Evolutionary conservation across 2,113 vertebrate genomes (phyloP).

Genomic region (Ochotona curzoniae): DNA sequence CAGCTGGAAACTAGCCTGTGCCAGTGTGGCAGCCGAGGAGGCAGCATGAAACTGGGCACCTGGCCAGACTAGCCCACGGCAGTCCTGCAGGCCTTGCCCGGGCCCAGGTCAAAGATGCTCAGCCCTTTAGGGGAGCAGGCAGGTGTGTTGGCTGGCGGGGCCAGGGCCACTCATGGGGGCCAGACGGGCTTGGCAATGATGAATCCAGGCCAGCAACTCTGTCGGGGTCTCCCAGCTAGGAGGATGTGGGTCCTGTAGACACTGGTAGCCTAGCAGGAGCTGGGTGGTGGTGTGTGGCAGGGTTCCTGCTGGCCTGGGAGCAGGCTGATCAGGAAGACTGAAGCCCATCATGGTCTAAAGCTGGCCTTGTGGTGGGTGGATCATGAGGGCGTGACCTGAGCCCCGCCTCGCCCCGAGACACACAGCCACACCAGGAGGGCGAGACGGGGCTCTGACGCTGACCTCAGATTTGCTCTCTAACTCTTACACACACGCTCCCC

Average conservation of each 20-base stretch:
- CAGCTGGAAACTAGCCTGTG: not conserved
- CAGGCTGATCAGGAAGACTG: too few relatives aligned
- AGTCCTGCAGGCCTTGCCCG: not conserved
- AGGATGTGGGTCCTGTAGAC: not conserved
- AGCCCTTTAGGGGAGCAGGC: not conserved
- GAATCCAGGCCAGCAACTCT: not conserved
- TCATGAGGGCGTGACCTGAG: not conserved
- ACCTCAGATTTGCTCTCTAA: not conserved
- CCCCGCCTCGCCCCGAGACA: fast-evolving
- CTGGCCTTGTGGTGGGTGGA: not conserved
- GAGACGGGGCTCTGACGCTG: not conserved
- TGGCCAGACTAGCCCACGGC: not conserved
- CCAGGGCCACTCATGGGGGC: not conserved
- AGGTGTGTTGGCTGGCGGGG: not conserved
- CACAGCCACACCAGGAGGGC: not conserved
- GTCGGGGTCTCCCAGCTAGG: not conserved
- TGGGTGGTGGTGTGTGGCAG: fast-evolving
- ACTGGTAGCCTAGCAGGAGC: not conserved
- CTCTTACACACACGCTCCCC: fast-evolving
- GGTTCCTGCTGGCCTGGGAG: not conserved
- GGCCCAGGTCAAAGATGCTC: not conserved
- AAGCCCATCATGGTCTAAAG: not conserved
- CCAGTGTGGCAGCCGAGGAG: not conserved
- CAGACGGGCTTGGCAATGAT: not conserved
- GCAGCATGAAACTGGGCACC: constrained; percentile 47